Evolutionary conservation across 2,797 vertebrate genomes (phyloP).

Genomic region (Ceryle rudis): DNA sequence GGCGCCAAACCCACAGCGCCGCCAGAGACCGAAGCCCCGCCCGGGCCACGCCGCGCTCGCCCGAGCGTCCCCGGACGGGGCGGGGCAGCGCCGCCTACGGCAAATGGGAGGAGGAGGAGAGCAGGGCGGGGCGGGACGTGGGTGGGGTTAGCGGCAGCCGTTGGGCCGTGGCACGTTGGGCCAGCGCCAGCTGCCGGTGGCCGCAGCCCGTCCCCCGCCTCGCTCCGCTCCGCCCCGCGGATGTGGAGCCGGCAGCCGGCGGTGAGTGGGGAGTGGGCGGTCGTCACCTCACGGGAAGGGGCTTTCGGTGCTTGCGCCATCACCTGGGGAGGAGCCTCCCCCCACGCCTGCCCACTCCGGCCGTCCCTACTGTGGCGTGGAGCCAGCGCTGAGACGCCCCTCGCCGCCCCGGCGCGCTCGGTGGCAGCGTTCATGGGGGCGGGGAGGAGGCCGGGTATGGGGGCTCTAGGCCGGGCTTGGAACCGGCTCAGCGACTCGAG

Average conservation of each 20-base stretch:
- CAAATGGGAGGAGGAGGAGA: not conserved
- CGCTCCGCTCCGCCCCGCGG: not conserved
- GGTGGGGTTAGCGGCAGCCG: not conserved
- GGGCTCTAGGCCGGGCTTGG: not conserved
- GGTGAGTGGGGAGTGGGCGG: constrained; percentile 44
- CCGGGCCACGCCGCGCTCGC: not conserved
- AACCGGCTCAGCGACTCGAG: not conserved
- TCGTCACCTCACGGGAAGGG: not conserved
- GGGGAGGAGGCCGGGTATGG: too few species aligned
- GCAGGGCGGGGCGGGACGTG: not conserved
- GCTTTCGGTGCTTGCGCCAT: not conserved
- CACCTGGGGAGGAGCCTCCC: constrained; percentile 6
- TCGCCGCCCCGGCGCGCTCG: fast-evolving
- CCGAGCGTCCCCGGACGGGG: too few species aligned
- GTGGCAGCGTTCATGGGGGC: too few species aligned
- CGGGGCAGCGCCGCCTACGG: not conserved
- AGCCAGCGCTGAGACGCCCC: not conserved
- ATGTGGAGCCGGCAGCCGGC: constrained; percentile 14
- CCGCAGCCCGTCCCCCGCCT: not conserved
- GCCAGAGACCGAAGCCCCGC: too few species aligned
- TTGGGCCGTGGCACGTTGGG: not conserved
- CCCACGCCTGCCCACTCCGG: not conserved
- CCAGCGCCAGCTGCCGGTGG: not conserved
- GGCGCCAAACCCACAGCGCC: too few species aligned
- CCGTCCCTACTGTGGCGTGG: not conserved